Percentiles rank a stretch among this genome's conserved stretches.
phyloP scores from a whole-genome alignment of 2,888 invertebrate genomes.

The Xestia rhomboidea region DNA sequence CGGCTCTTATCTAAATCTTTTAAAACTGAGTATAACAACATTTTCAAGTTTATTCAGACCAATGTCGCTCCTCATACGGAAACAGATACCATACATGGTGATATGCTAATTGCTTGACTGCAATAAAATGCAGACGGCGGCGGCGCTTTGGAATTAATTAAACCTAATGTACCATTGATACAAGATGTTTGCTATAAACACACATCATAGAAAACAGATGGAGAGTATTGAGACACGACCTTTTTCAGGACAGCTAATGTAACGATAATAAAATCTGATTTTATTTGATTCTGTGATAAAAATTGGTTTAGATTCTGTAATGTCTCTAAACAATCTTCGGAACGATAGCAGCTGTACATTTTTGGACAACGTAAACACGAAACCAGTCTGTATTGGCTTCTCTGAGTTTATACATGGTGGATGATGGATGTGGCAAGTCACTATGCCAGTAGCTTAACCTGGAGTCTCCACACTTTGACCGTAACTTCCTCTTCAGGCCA shows the following conservation, averaged over 20 bases:
- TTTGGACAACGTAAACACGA: constrained; percentile 15
- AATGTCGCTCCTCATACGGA: constrained; percentile 38
- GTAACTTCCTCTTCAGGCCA: too few relatives aligned
- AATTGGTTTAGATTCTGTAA: constrained; percentile 14
- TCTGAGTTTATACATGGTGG: not conserved
- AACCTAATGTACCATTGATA: constrained; percentile 27
- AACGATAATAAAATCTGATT: constrained; percentile 20
- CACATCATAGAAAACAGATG: constrained; percentile 29
- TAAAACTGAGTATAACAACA: constrained; percentile 21
- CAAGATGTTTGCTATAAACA: constrained; percentile 19
- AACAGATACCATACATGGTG: constrained; percentile 35
- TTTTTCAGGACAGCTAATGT: constrained; percentile 13
- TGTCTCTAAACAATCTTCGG: constrained; percentile 8
- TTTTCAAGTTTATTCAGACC: constrained; percentile 34
- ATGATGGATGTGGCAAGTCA: constrained; percentile 2
- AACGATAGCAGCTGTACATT: not conserved
- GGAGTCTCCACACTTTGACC: too few relatives aligned
- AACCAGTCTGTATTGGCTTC: constrained; percentile 20
- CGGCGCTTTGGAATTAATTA: constrained; percentile 45
- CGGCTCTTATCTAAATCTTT: constrained; percentile 38
- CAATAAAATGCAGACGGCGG: constrained; percentile 54
- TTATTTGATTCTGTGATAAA: constrained; percentile 30
- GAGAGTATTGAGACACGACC: not conserved
- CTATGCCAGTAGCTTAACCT: not conserved
- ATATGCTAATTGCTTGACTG: constrained; percentile 50